These are phyloP conservation scores for Drosophila oshimai DNA, from an alignment of 1,140 invertebrate species.

Conservation along the genomic window DNA sequence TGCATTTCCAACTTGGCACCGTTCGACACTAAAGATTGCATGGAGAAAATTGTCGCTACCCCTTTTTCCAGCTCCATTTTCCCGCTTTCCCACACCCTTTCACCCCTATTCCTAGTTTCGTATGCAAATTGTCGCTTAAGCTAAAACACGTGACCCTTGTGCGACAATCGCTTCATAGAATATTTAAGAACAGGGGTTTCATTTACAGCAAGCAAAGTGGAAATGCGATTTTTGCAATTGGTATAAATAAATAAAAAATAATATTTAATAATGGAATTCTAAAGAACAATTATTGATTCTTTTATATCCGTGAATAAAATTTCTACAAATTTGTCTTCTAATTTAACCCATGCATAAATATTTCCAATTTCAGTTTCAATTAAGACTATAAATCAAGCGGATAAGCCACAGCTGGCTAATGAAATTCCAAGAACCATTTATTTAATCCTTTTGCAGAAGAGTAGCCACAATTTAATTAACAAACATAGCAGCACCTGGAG, in stretches of 20 bases:
- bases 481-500: neutral
- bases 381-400: too few relatives aligned
- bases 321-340: too few relatives aligned
- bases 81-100: neutral
- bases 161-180: slow-evolving; percentile 13
- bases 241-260: neutral
- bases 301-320: neutral
- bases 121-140: slow-evolving; percentile 55
- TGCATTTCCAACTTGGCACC: slow-evolving; percentile 64
- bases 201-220: neutral
- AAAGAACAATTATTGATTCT: too few relatives aligned
- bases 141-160: slow-evolving; percentile 43
- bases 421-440: slow-evolving; percentile 11
- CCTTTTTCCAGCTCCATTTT: neutral
- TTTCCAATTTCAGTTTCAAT: too few relatives aligned
- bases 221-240: neutral
- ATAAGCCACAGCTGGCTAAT: slow-evolving; percentile 5
- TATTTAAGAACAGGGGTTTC: slow-evolving; percentile 21
- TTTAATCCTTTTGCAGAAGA: neutral
- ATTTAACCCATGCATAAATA: too few relatives aligned
- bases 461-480: neutral
- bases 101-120: neutral
- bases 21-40: slow-evolving; percentile 43
- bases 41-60: slow-evolving; percentile 1
- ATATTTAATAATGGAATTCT: too few relatives aligned